A percentile compares a stretch with the other conserved stretches of the same genome.
These are phyloP conservation scores for Elephantulus edwardii DNA, from an alignment of 2,113 vertebrate species.

Conservation along the genomic window DNA sequence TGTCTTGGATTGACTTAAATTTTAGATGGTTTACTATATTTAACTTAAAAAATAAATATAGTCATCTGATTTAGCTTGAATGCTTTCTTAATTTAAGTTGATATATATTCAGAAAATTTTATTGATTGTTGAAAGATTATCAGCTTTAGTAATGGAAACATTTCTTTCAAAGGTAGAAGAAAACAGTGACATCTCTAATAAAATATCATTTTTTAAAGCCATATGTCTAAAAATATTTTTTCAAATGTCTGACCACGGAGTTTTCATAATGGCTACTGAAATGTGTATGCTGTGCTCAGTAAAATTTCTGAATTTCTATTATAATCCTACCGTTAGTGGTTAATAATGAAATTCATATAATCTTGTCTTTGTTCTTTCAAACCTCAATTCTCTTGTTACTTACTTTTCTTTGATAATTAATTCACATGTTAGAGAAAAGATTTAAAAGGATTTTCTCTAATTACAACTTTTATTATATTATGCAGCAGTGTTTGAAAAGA, in stretches of 20 bases:
- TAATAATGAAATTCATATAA: background rate
- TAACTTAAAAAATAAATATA: background rate
- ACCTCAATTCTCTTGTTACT: background rate
- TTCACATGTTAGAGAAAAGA: constrained; percentile 10
- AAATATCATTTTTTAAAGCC: too few relatives aligned
- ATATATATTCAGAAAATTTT: background rate
- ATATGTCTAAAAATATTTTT: too few relatives aligned
- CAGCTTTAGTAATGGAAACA: background rate
- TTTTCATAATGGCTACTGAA: too few relatives aligned
- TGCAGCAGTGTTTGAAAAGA: background rate
- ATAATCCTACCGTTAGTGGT: background rate
- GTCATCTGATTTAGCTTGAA: background rate
- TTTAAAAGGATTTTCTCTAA: constrained; percentile 17
- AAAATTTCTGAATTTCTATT: background rate
- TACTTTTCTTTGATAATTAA: constrained; percentile 23
- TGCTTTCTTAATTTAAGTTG: background rate
- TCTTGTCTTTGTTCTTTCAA: constrained; percentile 15
- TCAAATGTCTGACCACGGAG: too few relatives aligned
- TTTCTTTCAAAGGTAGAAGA: too few relatives aligned
- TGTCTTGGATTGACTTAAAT: background rate
- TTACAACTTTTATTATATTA: background rate
- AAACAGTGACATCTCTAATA: too few relatives aligned
- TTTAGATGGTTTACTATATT: background rate
- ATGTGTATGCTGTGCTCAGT: too few relatives aligned
- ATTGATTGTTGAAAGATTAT: background rate